A percentile compares a stretch with the other conserved stretches of the same genome.
Evolutionary conservation across 1,140 invertebrate species (phyloP).

Genomic region (Halotydeus destructor): DNA sequence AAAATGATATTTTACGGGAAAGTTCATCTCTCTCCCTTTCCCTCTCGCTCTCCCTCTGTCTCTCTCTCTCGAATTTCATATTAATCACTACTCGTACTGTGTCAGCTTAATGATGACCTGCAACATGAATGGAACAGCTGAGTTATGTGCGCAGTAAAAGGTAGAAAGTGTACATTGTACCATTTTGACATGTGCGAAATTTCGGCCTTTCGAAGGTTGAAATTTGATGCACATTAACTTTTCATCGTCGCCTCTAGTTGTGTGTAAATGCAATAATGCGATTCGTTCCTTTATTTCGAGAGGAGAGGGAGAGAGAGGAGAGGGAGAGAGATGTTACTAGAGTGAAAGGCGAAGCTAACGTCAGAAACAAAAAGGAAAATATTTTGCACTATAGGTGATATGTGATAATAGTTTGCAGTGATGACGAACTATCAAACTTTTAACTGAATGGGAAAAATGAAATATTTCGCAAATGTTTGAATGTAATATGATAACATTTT

Average conservation of each 20-base stretch:
- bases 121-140: background rate
- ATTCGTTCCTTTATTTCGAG: too few relatives aligned
- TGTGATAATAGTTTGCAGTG: too few relatives aligned
- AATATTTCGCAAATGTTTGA: background rate
- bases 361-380: too few relatives aligned
- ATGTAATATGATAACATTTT: background rate
- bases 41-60: background rate
- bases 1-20: background rate
- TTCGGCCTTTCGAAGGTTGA: background rate
- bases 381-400: too few relatives aligned
- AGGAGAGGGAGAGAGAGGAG: too few relatives aligned
- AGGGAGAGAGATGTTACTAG: too few relatives aligned
- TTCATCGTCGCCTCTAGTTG: too few relatives aligned
- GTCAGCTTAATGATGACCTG: background rate
- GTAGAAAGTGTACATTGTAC: background rate
- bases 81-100: background rate
- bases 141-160: background rate
- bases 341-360: too few relatives aligned
- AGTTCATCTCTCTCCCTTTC: too few relatives aligned
- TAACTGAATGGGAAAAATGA: background rate
- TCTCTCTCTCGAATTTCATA: background rate
- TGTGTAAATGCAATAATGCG: too few relatives aligned
- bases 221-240: background rate
- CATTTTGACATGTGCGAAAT: background rate
- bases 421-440: background rate